Base-by-base conservation (phyloP, 2,888 invertebrate species). In the Hirtodrosophila trivittata region DNA sequence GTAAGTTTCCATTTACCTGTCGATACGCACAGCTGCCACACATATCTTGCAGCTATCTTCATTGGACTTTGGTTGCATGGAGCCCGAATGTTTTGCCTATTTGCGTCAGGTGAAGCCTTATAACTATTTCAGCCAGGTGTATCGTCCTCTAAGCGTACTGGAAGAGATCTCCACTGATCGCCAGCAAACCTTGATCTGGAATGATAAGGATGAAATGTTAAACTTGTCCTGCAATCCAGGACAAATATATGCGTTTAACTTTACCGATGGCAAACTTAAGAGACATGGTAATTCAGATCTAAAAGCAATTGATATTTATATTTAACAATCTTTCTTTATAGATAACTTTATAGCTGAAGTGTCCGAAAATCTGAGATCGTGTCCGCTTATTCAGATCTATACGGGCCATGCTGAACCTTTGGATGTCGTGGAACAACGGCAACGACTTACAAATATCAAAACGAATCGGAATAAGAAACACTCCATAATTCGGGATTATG, bases 361-460 rank as follows among this genome's bases (percentile, higher is more conserved):
- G 0, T 26, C 57, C 0, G n/a, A 5, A 0, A 41, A 45, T 10
- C 45, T 86, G 1, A 3, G 1, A 1, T 5, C 12, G 14, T 80
- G 80, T 9, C 33, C 54, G 0, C 25, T 77, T 1, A 12, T 86
- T 0, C 84, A 84, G 7, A 9, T 77, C 1, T 80, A 80, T 7
- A 84, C 84, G 1, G 84, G 56, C 0, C 56, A 63, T 6, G n/a
- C n/a, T 2, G 77, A 83, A 42, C 32, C 46, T 9, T 0, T 3
- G 0, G 3, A 9, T 2, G 52, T 55, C 0, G 6, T 52, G n/a
- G 2, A 28, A 1, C 62, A 57, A 0, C 84, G 77, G 0, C 12
- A 4, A 0, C 0, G 26, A 3, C 35, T 33, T 4, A n/a, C n/a
- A 3, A 10, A 30, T 6, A 6, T 1, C 6, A 9, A 25, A 39